Percentiles rank a stretch among this genome's conserved stretches.
Conservation (phyloP, 2,113 vertebrate species). For the Dipodomys stephensi region DNA sequence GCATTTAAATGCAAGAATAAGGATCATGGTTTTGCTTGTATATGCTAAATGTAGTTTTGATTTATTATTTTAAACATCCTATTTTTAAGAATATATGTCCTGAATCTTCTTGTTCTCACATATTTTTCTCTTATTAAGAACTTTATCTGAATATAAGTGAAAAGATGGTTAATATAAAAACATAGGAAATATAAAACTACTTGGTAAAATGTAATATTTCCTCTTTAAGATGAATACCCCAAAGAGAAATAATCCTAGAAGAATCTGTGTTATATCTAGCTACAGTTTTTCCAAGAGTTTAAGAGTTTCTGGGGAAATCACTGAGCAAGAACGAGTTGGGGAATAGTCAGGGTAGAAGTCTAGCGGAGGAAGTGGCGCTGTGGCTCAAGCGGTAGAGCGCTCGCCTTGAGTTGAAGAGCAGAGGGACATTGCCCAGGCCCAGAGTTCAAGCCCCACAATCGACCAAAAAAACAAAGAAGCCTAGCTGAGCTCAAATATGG, state of each 20-base stretch:
- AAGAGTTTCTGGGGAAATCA: not conserved
- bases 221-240: constrained; percentile 2
- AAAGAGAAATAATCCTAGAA: constrained; percentile 9
- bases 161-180: constrained; percentile 45
- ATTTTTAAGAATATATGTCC: not conserved
- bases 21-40: not conserved
- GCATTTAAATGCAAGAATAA: constrained; percentile 17
- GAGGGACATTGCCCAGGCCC: too few relatives aligned
- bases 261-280: not conserved
- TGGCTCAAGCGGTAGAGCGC: too few relatives aligned
- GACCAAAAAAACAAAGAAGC: too few relatives aligned
- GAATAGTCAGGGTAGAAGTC: not conserved
- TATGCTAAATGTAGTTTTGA: constrained; percentile 59
- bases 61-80: constrained; percentile 43
- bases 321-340: not conserved
- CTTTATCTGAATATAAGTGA: not conserved
- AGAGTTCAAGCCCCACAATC: too few relatives aligned
- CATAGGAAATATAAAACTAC: not conserved
- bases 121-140: constrained; percentile 53
- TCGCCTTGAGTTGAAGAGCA: too few relatives aligned
- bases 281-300: constrained; percentile 25
- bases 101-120: constrained; percentile 8
- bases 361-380: too few relatives aligned
- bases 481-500: not conserved
- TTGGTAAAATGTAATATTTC: not conserved